These are phyloP conservation scores for Drosophila persimilis DNA, from an alignment of 1,140 invertebrate species.

Conservation along the genomic window DNA sequence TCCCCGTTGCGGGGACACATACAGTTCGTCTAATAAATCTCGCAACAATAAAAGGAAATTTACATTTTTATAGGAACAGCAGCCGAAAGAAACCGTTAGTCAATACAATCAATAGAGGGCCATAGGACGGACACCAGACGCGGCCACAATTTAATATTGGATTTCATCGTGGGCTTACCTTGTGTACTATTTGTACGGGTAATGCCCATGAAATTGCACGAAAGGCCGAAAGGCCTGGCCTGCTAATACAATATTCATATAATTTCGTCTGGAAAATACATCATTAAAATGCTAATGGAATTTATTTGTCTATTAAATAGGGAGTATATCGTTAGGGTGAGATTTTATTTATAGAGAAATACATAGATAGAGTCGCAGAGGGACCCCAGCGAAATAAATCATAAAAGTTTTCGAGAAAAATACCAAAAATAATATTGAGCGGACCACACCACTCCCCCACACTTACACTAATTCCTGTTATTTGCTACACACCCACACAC, in stretches of 20 bases:
- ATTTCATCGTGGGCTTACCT: conserved; percentile 34
- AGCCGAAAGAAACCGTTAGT: conserved; percentile 17
- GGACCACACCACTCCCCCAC: conserved; percentile 2
- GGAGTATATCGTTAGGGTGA: background rate
- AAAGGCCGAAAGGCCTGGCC: background rate
- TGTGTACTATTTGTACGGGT: conserved; percentile 34
- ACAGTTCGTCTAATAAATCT: conserved; percentile 67
- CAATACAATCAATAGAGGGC: conserved; percentile 47
- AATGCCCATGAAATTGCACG: conserved; percentile 42
- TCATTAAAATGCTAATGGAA: conserved; percentile 62
- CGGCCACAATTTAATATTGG: conserved; percentile 33
- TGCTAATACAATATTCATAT: conserved; percentile 24
- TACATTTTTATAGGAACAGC: conserved; percentile 65
- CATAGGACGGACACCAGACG: background rate
- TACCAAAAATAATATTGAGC: conserved; percentile 14
- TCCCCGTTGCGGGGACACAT: conserved; percentile 35
- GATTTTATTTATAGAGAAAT: conserved; percentile 1
- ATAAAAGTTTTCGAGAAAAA: conserved; percentile 11
- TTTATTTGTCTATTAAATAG: conserved; percentile 31
- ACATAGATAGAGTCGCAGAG: too few species aligned
- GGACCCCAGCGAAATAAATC: conserved; percentile 16
- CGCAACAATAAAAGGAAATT: conserved; percentile 67
- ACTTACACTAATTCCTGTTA: conserved; percentile 33
- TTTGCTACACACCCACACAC: conserved; percentile 4
- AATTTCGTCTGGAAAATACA: conserved; percentile 41